Evolutionary conservation across 2,888 invertebrate species (phyloP).

Genomic region (Machimus rusticus): DNA sequence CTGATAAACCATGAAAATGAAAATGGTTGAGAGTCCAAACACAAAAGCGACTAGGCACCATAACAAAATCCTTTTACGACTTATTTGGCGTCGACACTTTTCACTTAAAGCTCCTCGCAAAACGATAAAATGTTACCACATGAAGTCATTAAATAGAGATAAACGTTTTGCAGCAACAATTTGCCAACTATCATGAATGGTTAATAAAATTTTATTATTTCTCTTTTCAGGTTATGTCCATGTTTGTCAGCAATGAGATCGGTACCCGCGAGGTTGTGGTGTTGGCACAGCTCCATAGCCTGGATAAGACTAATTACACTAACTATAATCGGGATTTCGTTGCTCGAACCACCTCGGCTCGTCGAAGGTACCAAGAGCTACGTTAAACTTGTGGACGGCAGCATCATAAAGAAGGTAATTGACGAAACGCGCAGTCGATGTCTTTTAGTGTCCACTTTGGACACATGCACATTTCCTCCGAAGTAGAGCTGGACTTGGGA

Average conservation of each 20-base stretch:
- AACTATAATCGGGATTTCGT: background rate
- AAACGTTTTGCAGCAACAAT: background rate
- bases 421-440: background rate
- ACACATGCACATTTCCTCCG: background rate
- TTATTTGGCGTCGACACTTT: background rate
- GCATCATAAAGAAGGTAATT: constrained; percentile 58
- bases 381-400: constrained; percentile 59
- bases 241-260: constrained; percentile 62
- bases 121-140: background rate
- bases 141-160: background rate
- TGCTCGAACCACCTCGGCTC: constrained; percentile 42
- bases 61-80: background rate
- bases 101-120: background rate
- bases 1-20: background rate
- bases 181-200: background rate
- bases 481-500: background rate
- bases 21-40: background rate
- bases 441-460: background rate
- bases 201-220: background rate
- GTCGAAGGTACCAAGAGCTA: constrained; percentile 53
- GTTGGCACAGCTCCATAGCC: constrained; percentile 48
- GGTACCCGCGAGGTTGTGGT: constrained; percentile 58
- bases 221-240: constrained; percentile 50
- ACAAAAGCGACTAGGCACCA: background rate
- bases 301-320: constrained; percentile 34